A percentile compares a stretch with the other conserved stretches of the same genome.
These are phyloP conservation scores for Sander vitreus DNA, from an alignment of 2,113 vertebrate species.

Conservation along the genomic window DNA sequence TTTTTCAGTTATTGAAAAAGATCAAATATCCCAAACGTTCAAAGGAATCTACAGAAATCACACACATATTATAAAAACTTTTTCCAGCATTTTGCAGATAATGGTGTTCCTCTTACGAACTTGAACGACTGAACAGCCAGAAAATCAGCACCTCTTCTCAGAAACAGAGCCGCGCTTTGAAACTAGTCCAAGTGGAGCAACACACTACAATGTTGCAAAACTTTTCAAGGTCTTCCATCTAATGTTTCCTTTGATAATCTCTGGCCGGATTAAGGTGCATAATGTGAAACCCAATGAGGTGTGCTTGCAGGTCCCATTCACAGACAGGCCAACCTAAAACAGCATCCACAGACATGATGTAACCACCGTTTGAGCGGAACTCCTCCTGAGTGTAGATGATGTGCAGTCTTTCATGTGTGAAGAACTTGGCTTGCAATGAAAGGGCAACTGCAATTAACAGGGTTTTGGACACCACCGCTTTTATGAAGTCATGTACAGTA, in stretches of 20 bases:
- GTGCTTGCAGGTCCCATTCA: constrained; percentile 48
- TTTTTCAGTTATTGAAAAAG: neutral
- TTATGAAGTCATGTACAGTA: constrained; percentile 41
- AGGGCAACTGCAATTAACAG: constrained; percentile 53
- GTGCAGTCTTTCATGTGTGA: constrained; percentile 61
- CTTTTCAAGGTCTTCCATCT: constrained; percentile 69
- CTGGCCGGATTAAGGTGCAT: constrained; percentile 62
- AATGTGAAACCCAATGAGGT: constrained; percentile 71
- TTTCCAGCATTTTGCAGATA: neutral
- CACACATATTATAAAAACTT: neutral
- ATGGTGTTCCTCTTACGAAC: neutral
- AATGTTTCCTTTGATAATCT: constrained; percentile 74
- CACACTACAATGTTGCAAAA: constrained; percentile 61
- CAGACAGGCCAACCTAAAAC: constrained; percentile 44
- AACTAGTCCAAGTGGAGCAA: constrained; percentile 55
- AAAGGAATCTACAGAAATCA: neutral
- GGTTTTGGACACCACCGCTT: constrained; percentile 49
- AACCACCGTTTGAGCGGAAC: constrained; percentile 49
- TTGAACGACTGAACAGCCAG: constrained; percentile 5
- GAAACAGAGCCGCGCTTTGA: constrained; percentile 48
- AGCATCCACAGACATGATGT: constrained; percentile 69
- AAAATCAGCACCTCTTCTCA: constrained; percentile 44
- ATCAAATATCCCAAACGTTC: neutral
- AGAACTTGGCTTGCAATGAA: constrained; percentile 58
- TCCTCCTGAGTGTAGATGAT: constrained; percentile 55